A percentile compares a stretch with the other conserved stretches of the same genome.
Evolutionary conservation across 2,888 invertebrate genomes (phyloP).

Genomic region (Nipponacmea schrenckii): DNA sequence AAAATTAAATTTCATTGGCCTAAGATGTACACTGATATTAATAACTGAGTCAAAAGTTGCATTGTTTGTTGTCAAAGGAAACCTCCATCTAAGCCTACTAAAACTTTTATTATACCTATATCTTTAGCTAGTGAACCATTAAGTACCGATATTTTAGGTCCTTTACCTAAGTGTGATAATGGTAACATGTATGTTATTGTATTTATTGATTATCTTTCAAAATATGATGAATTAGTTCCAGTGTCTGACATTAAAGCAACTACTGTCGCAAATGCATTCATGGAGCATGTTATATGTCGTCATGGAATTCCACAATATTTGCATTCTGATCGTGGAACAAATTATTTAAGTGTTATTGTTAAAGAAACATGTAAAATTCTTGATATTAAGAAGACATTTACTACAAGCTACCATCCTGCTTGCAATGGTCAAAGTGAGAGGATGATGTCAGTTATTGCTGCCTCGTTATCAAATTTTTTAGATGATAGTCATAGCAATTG

Average conservation of each 20-base stretch:
- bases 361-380: conserved; percentile 21
- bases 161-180: conserved; percentile 11
- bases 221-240: conserved; percentile 21
- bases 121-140: conserved; percentile 12
- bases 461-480: background rate
- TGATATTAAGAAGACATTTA: conserved; percentile 16
- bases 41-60: background rate
- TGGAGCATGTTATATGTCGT: conserved; percentile 16
- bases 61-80: conserved; percentile 13
- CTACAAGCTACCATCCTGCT: conserved; percentile 15
- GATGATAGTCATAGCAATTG: background rate
- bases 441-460: background rate
- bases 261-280: conserved; percentile 16
- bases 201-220: conserved; percentile 19
- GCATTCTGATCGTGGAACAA: conserved; percentile 14
- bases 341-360: conserved; percentile 19
- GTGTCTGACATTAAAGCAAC: conserved; percentile 15
- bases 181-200: conserved; percentile 17
- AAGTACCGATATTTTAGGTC: conserved; percentile 24
- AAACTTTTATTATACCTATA: background rate
- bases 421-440: conserved; percentile 20
- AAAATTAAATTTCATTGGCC: conserved; percentile 6
- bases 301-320: conserved; percentile 18
- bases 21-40: conserved; percentile 6
- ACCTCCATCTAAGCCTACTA: background rate